These are phyloP conservation scores for Caenorhabditis inopinata DNA, from an alignment of 1,140 invertebrate genomes.

Conservation along the genomic window DNA sequence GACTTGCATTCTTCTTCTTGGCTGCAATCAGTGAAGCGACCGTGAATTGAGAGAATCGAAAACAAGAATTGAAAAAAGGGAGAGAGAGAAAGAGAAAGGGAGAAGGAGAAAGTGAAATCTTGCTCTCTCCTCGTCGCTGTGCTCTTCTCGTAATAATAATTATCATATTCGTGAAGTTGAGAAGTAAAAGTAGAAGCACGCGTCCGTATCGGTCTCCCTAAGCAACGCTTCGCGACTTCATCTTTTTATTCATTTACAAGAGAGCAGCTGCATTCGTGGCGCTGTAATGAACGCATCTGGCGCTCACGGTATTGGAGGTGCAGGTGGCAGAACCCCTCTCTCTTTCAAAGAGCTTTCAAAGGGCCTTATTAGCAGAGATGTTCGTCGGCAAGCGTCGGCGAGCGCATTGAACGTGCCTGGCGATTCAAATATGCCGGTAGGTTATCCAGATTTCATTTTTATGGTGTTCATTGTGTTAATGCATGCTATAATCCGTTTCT, in stretches of 20 bases:
- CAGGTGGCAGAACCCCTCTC: too few species aligned
- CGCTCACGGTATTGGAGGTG: not conserved
- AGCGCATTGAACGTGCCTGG: not conserved
- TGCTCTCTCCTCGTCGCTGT: not conserved
- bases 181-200: not conserved
- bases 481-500: not conserved
- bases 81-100: not conserved
- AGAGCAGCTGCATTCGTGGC: too few species aligned
- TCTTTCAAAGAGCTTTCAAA: too few species aligned
- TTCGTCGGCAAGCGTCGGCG: not conserved
- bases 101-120: not conserved
- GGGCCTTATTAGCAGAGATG: not conserved
- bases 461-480: not conserved
- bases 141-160: not conserved
- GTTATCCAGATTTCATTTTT: not conserved
- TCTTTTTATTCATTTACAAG: not conserved
- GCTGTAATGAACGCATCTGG: too few species aligned
- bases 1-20: not conserved
- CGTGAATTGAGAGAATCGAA: not conserved
- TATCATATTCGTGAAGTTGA: not conserved
- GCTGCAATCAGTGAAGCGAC: not conserved
- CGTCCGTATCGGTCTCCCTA: not conserved
- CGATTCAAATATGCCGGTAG: not conserved
- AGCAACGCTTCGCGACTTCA: slow-evolving; percentile 11
- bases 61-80: too few species aligned